A percentile compares a stretch with the other conserved stretches of the same genome.
phyloP scores from a whole-genome alignment of 2,797 vertebrate species.

The Bucorvus abyssinicus region DNA sequence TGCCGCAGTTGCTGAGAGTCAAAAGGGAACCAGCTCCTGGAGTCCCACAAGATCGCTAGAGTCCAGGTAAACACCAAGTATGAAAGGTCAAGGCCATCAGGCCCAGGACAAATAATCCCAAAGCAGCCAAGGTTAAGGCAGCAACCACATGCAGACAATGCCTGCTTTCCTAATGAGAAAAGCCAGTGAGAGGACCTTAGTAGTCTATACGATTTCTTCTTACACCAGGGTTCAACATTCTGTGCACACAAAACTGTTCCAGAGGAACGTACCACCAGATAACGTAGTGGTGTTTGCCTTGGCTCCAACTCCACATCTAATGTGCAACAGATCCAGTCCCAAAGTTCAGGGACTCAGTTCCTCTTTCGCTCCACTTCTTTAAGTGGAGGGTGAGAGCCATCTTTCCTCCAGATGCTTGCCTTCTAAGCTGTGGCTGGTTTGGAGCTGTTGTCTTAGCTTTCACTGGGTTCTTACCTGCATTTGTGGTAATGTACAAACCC shows the following conservation, averaged over 20 bases:
- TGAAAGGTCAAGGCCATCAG: not conserved
- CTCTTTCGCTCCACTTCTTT: not conserved
- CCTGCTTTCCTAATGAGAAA: not conserved
- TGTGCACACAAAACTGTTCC: not conserved
- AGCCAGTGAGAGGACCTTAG: not conserved
- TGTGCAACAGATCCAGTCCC: not conserved
- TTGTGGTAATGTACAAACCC: not conserved
- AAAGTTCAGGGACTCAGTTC: not conserved
- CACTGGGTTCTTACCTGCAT: not conserved
- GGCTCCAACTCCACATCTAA: not conserved
- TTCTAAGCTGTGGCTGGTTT: not conserved
- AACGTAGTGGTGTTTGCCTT: not conserved
- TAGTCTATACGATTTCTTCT: not conserved
- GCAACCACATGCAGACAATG: not conserved
- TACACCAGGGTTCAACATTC: not conserved
- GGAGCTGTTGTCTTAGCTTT: not conserved
- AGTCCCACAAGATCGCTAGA: not conserved
- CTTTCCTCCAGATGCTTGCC: not conserved
- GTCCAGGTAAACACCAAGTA: not conserved
- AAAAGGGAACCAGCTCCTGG: not conserved
- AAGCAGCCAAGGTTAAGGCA: not conserved
- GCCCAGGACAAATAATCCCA: not conserved
- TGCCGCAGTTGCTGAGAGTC: not conserved
- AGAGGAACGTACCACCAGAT: not conserved
- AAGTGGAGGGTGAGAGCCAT: not conserved